Evolutionary conservation across 2,113 vertebrate genomes (phyloP).

Genomic region (Melospiza georgiana): DNA sequence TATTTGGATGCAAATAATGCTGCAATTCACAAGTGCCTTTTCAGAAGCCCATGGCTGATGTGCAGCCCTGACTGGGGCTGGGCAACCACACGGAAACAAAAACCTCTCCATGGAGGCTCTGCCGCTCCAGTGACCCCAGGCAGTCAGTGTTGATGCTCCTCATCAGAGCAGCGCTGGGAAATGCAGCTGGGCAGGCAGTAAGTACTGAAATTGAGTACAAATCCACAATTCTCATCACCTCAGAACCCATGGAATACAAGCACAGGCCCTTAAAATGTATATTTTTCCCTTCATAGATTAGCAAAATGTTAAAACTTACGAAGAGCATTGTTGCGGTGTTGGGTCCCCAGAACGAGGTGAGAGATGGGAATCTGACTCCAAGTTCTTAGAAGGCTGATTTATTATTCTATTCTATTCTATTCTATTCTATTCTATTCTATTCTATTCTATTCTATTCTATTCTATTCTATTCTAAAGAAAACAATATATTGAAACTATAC

Average conservation of each 20-base stretch:
- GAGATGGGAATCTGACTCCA: too few relatives aligned
- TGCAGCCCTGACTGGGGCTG: background rate
- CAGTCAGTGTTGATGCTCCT: rapidly evolving
- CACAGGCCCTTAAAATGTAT: background rate
- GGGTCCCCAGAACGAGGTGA: too few relatives aligned
- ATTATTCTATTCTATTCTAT: too few relatives aligned
- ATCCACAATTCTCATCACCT: background rate
- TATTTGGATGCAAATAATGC: background rate
- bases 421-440: too few relatives aligned
- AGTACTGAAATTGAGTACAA: background rate
- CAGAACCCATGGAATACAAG: background rate
- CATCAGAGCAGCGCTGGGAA: background rate
- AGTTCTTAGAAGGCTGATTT: too few relatives aligned
- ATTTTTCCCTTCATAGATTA: background rate
- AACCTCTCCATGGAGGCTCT: background rate
- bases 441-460: too few relatives aligned
- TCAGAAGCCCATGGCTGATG: background rate
- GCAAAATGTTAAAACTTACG: background rate
- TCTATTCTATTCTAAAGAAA: too few relatives aligned
- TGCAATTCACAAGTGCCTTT: background rate
- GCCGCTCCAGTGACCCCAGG: background rate
- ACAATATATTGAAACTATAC: too few relatives aligned
- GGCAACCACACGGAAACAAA: background rate
- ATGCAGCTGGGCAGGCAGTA: background rate
- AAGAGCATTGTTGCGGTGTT: background rate